Conservation (phyloP, 1,140 invertebrate genomes). For the Rhizoglyphus robini region DNA sequence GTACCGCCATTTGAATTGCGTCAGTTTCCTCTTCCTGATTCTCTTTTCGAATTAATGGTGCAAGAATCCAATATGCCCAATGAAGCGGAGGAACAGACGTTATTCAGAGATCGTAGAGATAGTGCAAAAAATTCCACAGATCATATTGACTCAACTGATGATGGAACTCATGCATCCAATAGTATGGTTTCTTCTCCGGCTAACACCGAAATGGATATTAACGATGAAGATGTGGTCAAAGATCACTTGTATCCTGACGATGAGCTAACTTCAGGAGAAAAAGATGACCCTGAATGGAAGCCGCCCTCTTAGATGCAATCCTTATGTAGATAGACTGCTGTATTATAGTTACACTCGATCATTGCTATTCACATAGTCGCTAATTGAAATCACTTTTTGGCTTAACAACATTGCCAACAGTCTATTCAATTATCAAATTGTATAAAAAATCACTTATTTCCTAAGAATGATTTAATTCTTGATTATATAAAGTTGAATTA, state of each 20-base stretch:
- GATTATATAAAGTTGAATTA: background rate
- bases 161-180: background rate
- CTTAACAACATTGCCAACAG: background rate
- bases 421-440: background rate
- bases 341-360: background rate
- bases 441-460: background rate
- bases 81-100: background rate
- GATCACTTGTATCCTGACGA: background rate
- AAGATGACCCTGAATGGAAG: constrained; percentile 15
- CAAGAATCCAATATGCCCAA: constrained; percentile 30
- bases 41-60: constrained; percentile 52
- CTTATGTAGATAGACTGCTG: background rate
- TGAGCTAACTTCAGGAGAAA: background rate
- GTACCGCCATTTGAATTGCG: constrained; percentile 52
- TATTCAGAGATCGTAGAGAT: background rate
- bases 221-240: background rate
- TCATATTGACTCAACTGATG: background rate
- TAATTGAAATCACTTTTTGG: background rate
- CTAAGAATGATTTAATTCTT: background rate
- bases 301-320: background rate
- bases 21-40: constrained; percentile 55
- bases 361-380: background rate
- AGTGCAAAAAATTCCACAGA: background rate
- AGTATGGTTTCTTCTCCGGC: background rate
- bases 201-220: background rate